Percentiles rank a stretch among this genome's conserved stretches.
These are phyloP conservation scores for Leptopilina myrica DNA, from an alignment of 2,888 invertebrate species.

Conservation along the genomic window DNA sequence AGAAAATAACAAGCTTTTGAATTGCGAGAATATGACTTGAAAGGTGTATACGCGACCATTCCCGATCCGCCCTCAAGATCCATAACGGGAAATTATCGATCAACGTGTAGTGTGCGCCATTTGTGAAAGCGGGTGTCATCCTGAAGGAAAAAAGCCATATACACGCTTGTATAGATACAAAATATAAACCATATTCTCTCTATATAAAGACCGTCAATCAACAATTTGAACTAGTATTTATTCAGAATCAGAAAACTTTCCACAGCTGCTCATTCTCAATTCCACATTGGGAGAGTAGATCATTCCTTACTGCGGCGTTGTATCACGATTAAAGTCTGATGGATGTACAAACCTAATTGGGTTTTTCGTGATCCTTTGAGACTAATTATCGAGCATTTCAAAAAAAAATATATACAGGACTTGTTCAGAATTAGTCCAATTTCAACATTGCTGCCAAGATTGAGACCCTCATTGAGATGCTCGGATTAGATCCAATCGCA, in stretches of 20 bases:
- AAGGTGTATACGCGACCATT: neutral
- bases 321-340: slow-evolving; percentile 26
- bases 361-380: slow-evolving; percentile 28
- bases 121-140: slow-evolving; percentile 38
- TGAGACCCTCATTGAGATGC: neutral
- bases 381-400: slow-evolving; percentile 26
- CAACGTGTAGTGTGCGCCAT: slow-evolving; percentile 2
- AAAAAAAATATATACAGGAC: neutral
- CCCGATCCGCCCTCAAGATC: slow-evolving; percentile 33
- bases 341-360: slow-evolving; percentile 34
- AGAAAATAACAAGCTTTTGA: too few relatives aligned
- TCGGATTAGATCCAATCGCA: neutral
- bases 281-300: slow-evolving; percentile 12
- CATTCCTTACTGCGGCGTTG: slow-evolving; percentile 9
- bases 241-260: slow-evolving; percentile 24
- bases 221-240: slow-evolving; percentile 29
- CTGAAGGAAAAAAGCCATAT: neutral
- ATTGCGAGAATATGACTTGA: too few relatives aligned
- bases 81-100: slow-evolving; percentile 27
- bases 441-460: neutral
- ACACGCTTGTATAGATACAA: neutral
- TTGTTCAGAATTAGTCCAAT: slow-evolving; percentile 21
- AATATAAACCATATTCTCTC: neutral
- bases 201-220: slow-evolving; percentile 4
- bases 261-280: neutral